These are phyloP conservation scores for Tauraco hartlaubi DNA, from an alignment of 2,797 vertebrate species.

Conservation along the genomic window DNA sequence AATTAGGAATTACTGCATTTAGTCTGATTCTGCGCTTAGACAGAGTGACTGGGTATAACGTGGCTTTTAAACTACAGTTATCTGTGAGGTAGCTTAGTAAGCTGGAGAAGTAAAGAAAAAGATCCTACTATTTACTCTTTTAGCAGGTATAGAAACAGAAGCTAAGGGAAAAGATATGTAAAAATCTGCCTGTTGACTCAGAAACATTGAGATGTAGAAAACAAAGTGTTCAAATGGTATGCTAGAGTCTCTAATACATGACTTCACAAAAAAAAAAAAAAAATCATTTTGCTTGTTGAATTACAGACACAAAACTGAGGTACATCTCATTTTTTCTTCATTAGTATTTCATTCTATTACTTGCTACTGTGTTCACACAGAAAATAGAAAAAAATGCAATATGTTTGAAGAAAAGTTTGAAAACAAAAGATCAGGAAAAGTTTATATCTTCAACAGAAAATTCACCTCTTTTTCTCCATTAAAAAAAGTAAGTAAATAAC, in stretches of 20 bases:
- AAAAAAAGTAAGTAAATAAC: background rate
- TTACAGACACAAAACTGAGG: background rate
- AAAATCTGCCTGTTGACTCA: background rate
- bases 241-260: background rate
- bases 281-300: background rate
- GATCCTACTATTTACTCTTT: background rate
- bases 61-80: slow-evolving; percentile 29
- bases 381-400: accelerated
- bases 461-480: background rate
- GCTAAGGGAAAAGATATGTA: background rate
- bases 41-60: background rate
- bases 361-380: background rate
- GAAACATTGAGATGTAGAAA: background rate
- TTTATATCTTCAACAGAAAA: background rate
- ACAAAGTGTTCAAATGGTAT: background rate
- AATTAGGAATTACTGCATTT: slow-evolving; percentile 40
- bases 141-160: background rate
- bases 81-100: background rate
- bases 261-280: background rate
- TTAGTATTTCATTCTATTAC: background rate
- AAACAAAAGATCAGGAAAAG: background rate
- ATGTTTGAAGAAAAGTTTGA: background rate
- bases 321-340: background rate
- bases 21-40: background rate
- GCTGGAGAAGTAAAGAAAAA: background rate